Evolutionary conservation across 1,140 invertebrate species (phyloP).

Genomic region (Scylla paramamosain): DNA sequence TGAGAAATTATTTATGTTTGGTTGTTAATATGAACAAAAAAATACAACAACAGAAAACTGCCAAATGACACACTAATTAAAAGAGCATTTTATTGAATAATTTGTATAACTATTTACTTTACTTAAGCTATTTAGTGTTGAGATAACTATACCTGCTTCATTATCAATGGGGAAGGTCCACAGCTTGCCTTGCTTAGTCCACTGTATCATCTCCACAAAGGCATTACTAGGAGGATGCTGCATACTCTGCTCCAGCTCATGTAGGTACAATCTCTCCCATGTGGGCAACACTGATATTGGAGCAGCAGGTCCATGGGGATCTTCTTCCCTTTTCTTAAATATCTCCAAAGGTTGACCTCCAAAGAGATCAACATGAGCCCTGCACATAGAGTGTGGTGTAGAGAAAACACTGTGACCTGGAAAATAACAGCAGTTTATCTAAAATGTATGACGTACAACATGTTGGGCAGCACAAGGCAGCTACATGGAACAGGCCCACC

Average conservation of each 20-base stretch:
- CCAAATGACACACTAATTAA: no score
- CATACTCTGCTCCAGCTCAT: constrained; percentile 80
- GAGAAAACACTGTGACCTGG: background rate
- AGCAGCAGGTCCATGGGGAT: constrained; percentile 80
- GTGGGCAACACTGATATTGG: constrained; percentile 61
- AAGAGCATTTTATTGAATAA: no score
- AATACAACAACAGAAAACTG: background rate
- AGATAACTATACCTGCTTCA: constrained; percentile 89
- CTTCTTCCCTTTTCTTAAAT: constrained; percentile 77
- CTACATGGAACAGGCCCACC: no score
- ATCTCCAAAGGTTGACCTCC: constrained; percentile 13
- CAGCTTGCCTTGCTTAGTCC: constrained; percentile 96
- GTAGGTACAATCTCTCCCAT: constrained; percentile 66
- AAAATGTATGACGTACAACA: no score
- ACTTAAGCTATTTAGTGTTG: no score
- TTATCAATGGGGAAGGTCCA: constrained; percentile 99
- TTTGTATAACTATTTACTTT: no score
- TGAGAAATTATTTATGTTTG: background rate
- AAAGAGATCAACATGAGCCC: constrained; percentile 55
- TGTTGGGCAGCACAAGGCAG: no score
- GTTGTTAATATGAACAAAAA: background rate
- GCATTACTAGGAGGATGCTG: constrained; percentile 90
- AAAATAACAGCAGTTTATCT: constrained; percentile 28
- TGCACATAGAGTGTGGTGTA: background rate
- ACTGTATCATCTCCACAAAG: constrained; percentile 94